phyloP scores from a whole-genome alignment of 2,888 invertebrate genomes.

The Metellina segmentata region DNA sequence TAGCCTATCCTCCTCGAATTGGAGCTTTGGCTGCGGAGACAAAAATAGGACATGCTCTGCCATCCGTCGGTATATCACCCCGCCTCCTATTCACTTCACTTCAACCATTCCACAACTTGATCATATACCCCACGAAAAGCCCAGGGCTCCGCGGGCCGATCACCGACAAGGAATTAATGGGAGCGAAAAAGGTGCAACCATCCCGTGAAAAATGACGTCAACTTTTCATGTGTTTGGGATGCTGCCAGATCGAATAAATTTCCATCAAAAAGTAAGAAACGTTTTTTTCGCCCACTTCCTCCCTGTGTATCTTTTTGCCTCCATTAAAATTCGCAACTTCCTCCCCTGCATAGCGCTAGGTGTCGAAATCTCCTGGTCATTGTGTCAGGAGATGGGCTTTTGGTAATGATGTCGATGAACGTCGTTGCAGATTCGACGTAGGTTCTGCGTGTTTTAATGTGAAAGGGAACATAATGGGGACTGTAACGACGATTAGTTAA shows the following conservation, averaged over 20 bases:
- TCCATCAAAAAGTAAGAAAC: constrained; percentile 64
- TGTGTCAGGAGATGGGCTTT: constrained; percentile 3
- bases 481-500: neutral
- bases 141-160: neutral
- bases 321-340: constrained; percentile 52
- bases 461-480: neutral
- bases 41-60: neutral
- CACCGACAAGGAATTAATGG: constrained; percentile 71
- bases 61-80: neutral
- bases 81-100: constrained; percentile 21
- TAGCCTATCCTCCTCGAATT: constrained; percentile 14
- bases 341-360: constrained; percentile 10
- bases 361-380: constrained; percentile 46
- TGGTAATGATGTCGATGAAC: constrained; percentile 52
- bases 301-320: constrained; percentile 26
- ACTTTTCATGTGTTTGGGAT: constrained; percentile 64
- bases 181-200: constrained; percentile 65
- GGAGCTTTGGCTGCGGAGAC: neutral
- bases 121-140: neutral
- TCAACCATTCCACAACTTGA: constrained; percentile 28
- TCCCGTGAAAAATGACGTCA: constrained; percentile 67
- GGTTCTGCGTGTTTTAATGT: neutral
- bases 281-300: constrained; percentile 21
- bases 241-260: constrained; percentile 68
- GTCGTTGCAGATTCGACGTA: constrained; percentile 15